These are phyloP conservation scores for Trachurus trachurus DNA, from an alignment of 2,797 vertebrate species.

Conservation along the genomic window DNA sequence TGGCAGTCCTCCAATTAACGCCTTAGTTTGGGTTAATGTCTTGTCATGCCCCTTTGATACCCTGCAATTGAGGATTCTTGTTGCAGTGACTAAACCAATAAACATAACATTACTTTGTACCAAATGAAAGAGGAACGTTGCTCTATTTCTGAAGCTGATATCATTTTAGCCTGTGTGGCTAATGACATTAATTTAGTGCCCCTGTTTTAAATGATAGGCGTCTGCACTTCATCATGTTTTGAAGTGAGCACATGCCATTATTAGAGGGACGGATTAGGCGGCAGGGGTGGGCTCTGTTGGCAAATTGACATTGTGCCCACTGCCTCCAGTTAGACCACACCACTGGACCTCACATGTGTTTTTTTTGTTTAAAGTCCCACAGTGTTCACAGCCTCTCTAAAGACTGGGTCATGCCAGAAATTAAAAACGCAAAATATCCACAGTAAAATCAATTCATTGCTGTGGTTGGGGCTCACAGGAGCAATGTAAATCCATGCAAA, in stretches of 20 bases:
- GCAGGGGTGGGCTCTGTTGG: neutral
- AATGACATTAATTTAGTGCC: slow-evolving; percentile 4
- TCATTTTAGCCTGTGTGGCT: neutral
- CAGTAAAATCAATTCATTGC: slow-evolving; percentile 1
- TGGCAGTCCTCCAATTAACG: slow-evolving; percentile 52
- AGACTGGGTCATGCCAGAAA: neutral
- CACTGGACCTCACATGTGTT: neutral
- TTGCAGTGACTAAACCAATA: slow-evolving; percentile 44
- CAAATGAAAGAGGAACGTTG: neutral
- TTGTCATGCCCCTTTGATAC: slow-evolving; percentile 46
- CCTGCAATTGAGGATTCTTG: slow-evolving; percentile 35
- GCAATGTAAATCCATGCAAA: neutral
- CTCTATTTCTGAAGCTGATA: neutral
- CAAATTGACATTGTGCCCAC: neutral
- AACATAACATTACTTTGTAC: slow-evolving; percentile 19
- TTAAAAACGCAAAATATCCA: neutral
- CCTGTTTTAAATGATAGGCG: neutral
- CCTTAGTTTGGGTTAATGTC: slow-evolving; percentile 52
- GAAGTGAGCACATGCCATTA: slow-evolving; percentile 1
- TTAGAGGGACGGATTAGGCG: neutral
- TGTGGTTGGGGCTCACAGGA: neutral
- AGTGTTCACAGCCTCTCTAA: neutral
- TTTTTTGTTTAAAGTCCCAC: neutral
- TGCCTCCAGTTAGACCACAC: neutral
- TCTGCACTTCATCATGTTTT: slow-evolving; percentile 4